phyloP scores from a whole-genome alignment of 2,888 invertebrate genomes.

The Drosophila eohydei region DNA sequence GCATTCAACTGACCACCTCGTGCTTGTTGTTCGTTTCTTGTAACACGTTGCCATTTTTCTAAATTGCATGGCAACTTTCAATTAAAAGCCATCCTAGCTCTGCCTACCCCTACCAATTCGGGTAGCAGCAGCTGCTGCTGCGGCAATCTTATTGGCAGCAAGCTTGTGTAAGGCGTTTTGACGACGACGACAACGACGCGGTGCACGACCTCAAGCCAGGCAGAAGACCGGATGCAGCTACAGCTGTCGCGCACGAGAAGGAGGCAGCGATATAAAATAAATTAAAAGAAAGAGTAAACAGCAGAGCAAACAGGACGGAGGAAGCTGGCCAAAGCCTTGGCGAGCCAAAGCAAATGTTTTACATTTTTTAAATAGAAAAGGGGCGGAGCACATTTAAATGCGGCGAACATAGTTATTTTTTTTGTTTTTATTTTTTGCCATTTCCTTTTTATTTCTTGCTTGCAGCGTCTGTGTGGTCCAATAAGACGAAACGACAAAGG shows the following conservation, averaged over 20 bases:
- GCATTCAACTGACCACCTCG: not conserved
- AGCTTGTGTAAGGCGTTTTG: conserved; percentile 56
- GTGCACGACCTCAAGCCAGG: conserved; percentile 71
- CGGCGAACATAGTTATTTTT: conserved; percentile 43
- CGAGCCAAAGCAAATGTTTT: conserved; percentile 66
- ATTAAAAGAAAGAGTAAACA: conserved; percentile 74
- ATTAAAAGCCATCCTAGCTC: conserved; percentile 47
- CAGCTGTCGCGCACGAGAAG: conserved; percentile 46
- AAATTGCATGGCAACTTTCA: conserved; percentile 59
- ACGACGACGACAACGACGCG: conserved; percentile 34
- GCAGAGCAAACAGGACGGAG: conserved; percentile 34
- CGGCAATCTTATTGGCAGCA: conserved; percentile 74
- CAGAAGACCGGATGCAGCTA: conserved; percentile 38
- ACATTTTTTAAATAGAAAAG: conserved; percentile 80
- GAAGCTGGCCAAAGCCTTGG: conserved; percentile 24
- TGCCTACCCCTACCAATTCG: conserved; percentile 11
- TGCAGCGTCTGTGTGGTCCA: conserved; percentile 60
- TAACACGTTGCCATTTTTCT: conserved; percentile 25
- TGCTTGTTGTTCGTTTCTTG: conserved; percentile 4
- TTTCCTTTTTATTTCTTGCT: conserved; percentile 43
- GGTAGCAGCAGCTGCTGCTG: conserved; percentile 22
- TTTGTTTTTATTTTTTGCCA: conserved; percentile 19
- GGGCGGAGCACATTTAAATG: conserved; percentile 83
- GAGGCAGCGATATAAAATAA: conserved; percentile 74
- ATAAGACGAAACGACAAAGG: conserved; percentile 73